A percentile compares a stretch with the other conserved stretches of the same genome.
Conservation (phyloP, 2,113 vertebrate genomes). For the Gambusia affinis region DNA sequence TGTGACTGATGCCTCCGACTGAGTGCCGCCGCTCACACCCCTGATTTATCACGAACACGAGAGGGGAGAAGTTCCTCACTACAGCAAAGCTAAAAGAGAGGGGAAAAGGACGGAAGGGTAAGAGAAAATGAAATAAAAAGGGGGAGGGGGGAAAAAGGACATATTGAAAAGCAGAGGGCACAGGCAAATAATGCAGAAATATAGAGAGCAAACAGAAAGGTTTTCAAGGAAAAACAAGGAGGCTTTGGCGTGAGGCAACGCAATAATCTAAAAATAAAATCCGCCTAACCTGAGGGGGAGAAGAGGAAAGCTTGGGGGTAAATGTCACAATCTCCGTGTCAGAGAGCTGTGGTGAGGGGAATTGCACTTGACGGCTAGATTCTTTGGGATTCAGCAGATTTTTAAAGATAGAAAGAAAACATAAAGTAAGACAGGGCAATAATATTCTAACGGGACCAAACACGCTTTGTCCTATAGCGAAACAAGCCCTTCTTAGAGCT, state of each 20-base stretch:
- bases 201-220: slow-evolving; percentile 79
- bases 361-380: slow-evolving; percentile 72
- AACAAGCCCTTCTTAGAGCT: slow-evolving; percentile 52
- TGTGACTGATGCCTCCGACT: slow-evolving; percentile 81
- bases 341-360: slow-evolving; percentile 56
- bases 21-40: slow-evolving; percentile 81
- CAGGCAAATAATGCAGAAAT: slow-evolving; percentile 79
- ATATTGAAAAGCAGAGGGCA: slow-evolving; percentile 78
- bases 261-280: slow-evolving; percentile 81
- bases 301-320: slow-evolving; percentile 54
- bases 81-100: slow-evolving; percentile 74
- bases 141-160: slow-evolving; percentile 54
- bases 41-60: slow-evolving; percentile 77
- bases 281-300: slow-evolving; percentile 55
- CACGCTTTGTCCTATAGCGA: slow-evolving; percentile 36
- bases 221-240: slow-evolving; percentile 75
- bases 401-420: slow-evolving; percentile 40
- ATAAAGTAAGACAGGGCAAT: slow-evolving; percentile 24
- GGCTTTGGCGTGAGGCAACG: slow-evolving; percentile 70
- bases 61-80: slow-evolving; percentile 84
- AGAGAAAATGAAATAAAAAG: slow-evolving; percentile 72
- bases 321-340: slow-evolving; percentile 71
- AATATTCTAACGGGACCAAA: slow-evolving; percentile 36
- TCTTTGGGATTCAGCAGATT: slow-evolving; percentile 73
- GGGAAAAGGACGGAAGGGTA: slow-evolving; percentile 60